phyloP scores from a whole-genome alignment of 2,113 vertebrate species.

The Ancistrus triradiatus region DNA sequence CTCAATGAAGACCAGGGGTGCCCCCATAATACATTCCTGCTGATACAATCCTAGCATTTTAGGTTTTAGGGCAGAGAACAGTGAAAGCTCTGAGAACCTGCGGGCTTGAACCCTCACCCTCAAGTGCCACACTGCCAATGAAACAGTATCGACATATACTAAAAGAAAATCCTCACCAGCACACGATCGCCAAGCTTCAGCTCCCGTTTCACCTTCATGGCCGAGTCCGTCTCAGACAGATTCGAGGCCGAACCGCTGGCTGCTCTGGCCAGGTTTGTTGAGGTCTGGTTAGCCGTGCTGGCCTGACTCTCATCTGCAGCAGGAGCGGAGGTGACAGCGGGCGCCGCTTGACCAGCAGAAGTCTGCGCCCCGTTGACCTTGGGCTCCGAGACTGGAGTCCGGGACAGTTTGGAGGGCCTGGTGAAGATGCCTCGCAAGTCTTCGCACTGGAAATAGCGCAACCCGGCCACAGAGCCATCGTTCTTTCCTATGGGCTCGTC shows the following conservation, averaged over 20 bases:
- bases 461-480: slow-evolving; percentile 86
- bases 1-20: no score
- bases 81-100: no score
- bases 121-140: no score
- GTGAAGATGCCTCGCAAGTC: slow-evolving; percentile 89
- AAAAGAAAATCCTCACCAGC: slow-evolving; percentile 63
- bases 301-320: slow-evolving; percentile 1
- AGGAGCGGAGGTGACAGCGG: slow-evolving; percentile 46
- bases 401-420: slow-evolving; percentile 83
- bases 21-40: no score
- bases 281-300: slow-evolving; percentile 13
- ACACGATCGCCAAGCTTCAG: slow-evolving; percentile 81
- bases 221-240: slow-evolving; percentile 77
- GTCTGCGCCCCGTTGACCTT: slow-evolving; percentile 73
- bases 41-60: no score
- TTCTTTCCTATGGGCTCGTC: slow-evolving; percentile 93
- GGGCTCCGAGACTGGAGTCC: slow-evolving; percentile 66
- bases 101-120: no score
- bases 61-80: no score
- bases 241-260: slow-evolving; percentile 79
- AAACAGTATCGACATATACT: no score
- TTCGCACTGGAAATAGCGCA: slow-evolving; percentile 91
- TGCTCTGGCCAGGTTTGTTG: slow-evolving; percentile 72
- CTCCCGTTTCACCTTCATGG: slow-evolving; percentile 80
- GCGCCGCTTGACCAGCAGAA: slow-evolving; percentile 52